Base-by-base conservation (phyloP, 2,113 vertebrate genomes). In the Amblyopsis rosae region DNA sequence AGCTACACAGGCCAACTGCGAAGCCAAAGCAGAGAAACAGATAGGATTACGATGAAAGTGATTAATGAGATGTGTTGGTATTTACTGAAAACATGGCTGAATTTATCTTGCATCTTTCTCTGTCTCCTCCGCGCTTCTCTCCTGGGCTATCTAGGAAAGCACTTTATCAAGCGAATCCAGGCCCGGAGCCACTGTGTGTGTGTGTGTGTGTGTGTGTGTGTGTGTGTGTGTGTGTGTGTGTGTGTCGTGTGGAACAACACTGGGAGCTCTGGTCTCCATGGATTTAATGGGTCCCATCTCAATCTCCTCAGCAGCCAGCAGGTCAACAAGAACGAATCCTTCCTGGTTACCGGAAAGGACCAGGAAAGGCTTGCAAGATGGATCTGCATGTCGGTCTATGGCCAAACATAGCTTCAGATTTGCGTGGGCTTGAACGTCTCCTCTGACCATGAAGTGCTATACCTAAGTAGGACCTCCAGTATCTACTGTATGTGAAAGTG, bases 21-120 rank as follows among this genome's bases (percentile, higher is more conserved):
- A 55, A 68, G 67, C 9, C 59, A 57, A 62, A 53, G 50, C 4
- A 56, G 33, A 72, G 64, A 61, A 55, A 72, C 12, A 60, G 13
- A 54, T 7, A 32, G 2, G 17, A 33, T 12, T 59, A 26, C 48
- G 9, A 54, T 8, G 19, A 73, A 57, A 71, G 53, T 47, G 46
- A 58, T 8, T 49, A n/a, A 51, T 62, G 33, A 58, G 56, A 57
- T 0, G 54, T 35, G 55, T 41, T 35, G 32, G 46, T 61, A 33
- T 32, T 55, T 78, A 56, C 59, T 41, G 32, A 33, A 59, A 15
- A 59, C n/a, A 15, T 12, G 46, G 49, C 12, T 47, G 9, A 49
- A 70, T 65, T 55, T n/a, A 11, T 50, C 51, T 11, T 10, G 16
- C 61, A 53, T 46, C 68, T 62, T 41, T 60, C 12, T 0, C 49